phyloP scores from a whole-genome alignment of 2,113 vertebrate genomes.

The Syngnathus typhle region DNA sequence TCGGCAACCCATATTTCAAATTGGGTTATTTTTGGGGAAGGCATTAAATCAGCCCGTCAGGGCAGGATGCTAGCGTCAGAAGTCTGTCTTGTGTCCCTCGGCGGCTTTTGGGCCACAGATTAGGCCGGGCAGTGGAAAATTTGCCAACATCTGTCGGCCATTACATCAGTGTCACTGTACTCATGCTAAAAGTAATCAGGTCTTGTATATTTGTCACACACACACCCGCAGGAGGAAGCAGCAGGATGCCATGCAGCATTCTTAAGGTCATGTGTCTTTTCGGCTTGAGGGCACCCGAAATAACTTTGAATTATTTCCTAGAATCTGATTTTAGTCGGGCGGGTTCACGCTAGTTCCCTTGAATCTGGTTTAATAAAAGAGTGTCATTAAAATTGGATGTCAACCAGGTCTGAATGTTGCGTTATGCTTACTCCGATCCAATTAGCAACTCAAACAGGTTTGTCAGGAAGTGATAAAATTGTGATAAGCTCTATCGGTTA shows the following conservation, averaged over 20 bases:
- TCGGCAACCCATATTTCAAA: conserved; percentile 12
- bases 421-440: no score
- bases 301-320: conserved; percentile 5
- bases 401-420: no score
- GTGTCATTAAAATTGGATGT: no score
- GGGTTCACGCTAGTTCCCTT: no score
- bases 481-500: no score
- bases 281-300: conserved; percentile 6
- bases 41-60: neutral
- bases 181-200: conserved; percentile 50
- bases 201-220: conserved; percentile 34
- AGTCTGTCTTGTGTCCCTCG: neutral
- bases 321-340: neutral
- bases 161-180: conserved; percentile 46
- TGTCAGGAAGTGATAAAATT: no score
- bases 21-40: neutral
- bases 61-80: no score
- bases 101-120: conserved; percentile 33
- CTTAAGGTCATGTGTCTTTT: conserved; percentile 24
- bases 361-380: no score
- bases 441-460: no score
- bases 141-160: conserved; percentile 56
- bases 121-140: conserved; percentile 25
- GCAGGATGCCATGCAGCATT: conserved; percentile 22
- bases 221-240: conserved; percentile 24